Base-by-base conservation (phyloP, 2,113 vertebrate species). In the Parus major region DNA sequence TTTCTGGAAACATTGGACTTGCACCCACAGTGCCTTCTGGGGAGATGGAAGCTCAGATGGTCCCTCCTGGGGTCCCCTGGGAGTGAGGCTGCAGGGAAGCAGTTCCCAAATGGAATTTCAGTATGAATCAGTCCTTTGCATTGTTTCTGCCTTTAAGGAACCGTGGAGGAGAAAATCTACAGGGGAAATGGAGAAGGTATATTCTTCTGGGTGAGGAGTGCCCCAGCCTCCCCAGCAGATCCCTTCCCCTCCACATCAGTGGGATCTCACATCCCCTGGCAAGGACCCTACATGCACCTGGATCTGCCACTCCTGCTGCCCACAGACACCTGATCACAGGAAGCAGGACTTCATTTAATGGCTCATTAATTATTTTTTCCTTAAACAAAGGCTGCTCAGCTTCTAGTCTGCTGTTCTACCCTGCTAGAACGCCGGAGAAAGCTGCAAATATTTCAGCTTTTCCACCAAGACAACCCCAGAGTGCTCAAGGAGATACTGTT, bases 401-500 rank as follows among this genome's bases (percentile, higher is more conserved):
- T 55, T 24, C 75, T 70, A 66, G 39, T 23, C 82, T 49, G 50
- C 61, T 11, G n/a, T 12, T 84, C 86, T 29, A 28, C 50, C 44
- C 46, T 42, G 79, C 82, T 92, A 63, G 65, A 94, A 47, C 0
- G 0, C 82, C 15, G 6, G 75, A 77, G 75, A 73, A 90, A 91
- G 81, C 71, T 41, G 92, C 82, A 90, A 83, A 90, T 90, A 83
- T 86, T 92, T 93, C 94, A 83, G 90, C 79, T 94, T 96, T 96
- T 55, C 68, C 56, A 59, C 59, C 87, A 76, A 91, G 90, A 53
- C 90, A 86, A 4, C 44, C 63, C 42, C 10, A 1, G 81, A 85
- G 93, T 35, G 70, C 59, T 95, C 85, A 92, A 91, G 94, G 94
- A 95, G 91, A 95, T 93, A 80, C 82, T 56, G 60, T 85, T 97